Evolutionary conservation across 2,888 invertebrate genomes (phyloP), one percentile per base, ranked within the genome.

Genomic region (Drosophila parthenogenetica): DNA sequence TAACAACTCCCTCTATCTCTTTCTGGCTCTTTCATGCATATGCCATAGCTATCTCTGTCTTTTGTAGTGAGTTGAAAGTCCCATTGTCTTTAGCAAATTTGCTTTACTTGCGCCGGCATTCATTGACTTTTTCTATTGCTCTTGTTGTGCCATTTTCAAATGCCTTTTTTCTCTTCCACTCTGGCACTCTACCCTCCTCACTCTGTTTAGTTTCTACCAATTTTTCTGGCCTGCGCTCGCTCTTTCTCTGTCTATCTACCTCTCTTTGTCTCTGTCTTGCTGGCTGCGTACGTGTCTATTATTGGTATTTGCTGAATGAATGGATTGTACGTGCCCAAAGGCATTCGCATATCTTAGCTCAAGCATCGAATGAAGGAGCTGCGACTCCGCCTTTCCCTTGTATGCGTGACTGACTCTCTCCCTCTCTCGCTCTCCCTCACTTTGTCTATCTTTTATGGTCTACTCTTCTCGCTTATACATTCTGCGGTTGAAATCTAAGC

Each of bases 251-350:
- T 66, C 61, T 51, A 53, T 61, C 8, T 65, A 29, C 45, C 49
- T n/a, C 39, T 22, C 11, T 40, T 19, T 59, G 10, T 69, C n/a
- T 17, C 17, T 58, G 16, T 11, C 37, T 57, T 1, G 13, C 46
- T 14, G 13, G 22, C 16, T 40, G 61, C 70, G 84, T 88, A 80
- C 88, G 84, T 84, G 89, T 89, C 87, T 84, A 89, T 84, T 84
- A 84, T 85, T 85, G 84, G 84, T 85, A 85, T 85, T 85, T 85
- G 84, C 87, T 87, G 84, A 85, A 85, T 89, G 84, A 85, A 85
- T 85, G 84, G 84, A 76, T 85, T 89, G 84, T 89, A 85, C 89
- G 84, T 84, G 84, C 89, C 80, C 84, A 22, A 64, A 89, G 87
- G 78, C 89, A 79, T 86, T 83, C 86, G 79, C 82, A 83, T 83